phyloP scores from a whole-genome alignment of 53 echinoderm and acorn worm genomes.

The Echinometra lucunter region DNA sequence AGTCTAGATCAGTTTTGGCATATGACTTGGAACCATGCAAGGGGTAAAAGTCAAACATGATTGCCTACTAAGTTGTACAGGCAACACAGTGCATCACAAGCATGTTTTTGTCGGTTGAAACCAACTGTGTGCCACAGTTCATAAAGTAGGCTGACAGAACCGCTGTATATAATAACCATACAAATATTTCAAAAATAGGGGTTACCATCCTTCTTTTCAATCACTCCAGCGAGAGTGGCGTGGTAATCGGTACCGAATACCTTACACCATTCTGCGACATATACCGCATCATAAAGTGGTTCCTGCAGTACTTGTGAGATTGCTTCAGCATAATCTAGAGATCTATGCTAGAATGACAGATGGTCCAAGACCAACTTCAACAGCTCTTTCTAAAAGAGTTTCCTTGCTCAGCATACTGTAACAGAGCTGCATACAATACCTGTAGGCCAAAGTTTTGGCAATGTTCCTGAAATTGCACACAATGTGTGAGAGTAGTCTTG shows the following conservation, averaged over 20 bases:
- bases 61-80: no score
- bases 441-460: neutral
- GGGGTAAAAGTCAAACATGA: no score
- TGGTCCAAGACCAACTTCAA: neutral
- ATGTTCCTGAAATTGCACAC: neutral
- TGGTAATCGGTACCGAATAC: constrained; percentile 31
- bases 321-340: neutral
- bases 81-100: no score
- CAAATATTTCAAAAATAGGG: no score
- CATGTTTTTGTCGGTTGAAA: no score
- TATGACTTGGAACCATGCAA: no score
- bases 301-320: neutral
- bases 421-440: neutral
- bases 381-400: neutral
- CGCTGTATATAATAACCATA: no score
- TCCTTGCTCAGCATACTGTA: neutral
- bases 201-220: no score
- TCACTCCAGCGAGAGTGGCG: no score
- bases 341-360: neutral
- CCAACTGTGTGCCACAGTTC: no score
- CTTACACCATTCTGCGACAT: neutral
- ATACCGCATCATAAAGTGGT: neutral
- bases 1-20: no score
- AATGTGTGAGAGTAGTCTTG: neutral
- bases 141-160: no score